Percentiles rank a stretch among this genome's conserved stretches.
These are phyloP conservation scores for Drosophila fungiperda DNA, from an alignment of 2,888 invertebrate species.

Conservation along the genomic window DNA sequence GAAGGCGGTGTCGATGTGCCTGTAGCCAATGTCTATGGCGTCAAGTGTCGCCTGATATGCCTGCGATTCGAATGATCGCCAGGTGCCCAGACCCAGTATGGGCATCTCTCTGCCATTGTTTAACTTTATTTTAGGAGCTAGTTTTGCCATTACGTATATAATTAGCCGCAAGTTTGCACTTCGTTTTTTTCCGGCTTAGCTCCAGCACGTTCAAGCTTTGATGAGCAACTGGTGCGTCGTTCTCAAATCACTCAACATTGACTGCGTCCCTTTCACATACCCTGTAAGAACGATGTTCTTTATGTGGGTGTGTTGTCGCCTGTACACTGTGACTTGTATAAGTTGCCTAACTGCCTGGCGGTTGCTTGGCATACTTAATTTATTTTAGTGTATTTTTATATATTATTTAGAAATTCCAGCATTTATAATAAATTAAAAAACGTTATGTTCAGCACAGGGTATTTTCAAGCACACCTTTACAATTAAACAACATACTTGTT, in stretches of 20 bases:
- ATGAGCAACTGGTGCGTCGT: slow-evolving; percentile 52
- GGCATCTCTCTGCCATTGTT: slow-evolving; percentile 89
- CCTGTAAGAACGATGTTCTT: not conserved
- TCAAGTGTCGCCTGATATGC: slow-evolving; percentile 82
- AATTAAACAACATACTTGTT: not conserved
- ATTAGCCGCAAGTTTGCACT: slow-evolving; percentile 38
- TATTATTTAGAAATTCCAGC: not conserved
- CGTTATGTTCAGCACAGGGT: slow-evolving; percentile 12
- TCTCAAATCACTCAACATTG: slow-evolving; percentile 33
- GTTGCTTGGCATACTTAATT: not conserved
- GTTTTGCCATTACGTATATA: slow-evolving; percentile 63
- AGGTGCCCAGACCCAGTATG: slow-evolving; percentile 90
- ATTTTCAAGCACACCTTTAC: not conserved
- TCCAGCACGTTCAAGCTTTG: slow-evolving; percentile 53
- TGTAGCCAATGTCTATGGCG: slow-evolving; percentile 86
- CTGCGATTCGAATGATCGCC: slow-evolving; percentile 82
- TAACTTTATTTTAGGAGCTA: slow-evolving; percentile 87
- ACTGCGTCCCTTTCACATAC: slow-evolving; percentile 23
- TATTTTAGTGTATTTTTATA: not conserved
- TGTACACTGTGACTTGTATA: not conserved
- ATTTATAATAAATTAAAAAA: not conserved
- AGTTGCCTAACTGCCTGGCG: not conserved
- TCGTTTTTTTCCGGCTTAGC: slow-evolving; percentile 25
- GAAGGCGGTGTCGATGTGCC: slow-evolving; percentile 86
- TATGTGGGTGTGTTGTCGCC: not conserved